Evolutionary conservation across 2,113 vertebrate species (phyloP).

Genomic region (Zosterops japonicus): DNA sequence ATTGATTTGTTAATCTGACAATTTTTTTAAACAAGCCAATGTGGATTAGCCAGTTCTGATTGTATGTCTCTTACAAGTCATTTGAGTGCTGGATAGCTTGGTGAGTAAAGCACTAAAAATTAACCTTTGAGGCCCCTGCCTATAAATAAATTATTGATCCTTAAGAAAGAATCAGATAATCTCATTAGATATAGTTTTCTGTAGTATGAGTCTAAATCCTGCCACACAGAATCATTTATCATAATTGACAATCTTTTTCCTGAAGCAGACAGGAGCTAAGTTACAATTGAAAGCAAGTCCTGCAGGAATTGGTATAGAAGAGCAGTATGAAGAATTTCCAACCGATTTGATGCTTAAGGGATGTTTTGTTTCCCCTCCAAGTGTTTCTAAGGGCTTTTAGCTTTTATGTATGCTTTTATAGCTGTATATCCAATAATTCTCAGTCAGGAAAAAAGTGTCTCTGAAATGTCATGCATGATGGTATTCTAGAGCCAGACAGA

Average conservation of each 20-base stretch:
- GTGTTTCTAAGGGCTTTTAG: conserved; percentile 13
- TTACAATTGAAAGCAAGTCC: neutral
- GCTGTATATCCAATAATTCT: conserved; percentile 3
- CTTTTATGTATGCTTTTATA: conserved; percentile 32
- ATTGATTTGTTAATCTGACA: conserved; percentile 71
- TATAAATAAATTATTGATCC: conserved; percentile 55
- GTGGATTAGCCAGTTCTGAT: conserved; percentile 59
- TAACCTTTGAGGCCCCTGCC: conserved; percentile 29
- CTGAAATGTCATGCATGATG: conserved; percentile 15
- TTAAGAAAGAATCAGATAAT: neutral
- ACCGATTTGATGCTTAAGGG: neutral
- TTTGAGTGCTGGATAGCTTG: neutral
- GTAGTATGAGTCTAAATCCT: neutral
- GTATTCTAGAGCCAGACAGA: neutral
- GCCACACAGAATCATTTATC: neutral
- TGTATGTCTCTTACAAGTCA: neutral
- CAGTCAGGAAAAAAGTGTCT: neutral
- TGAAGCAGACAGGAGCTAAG: neutral
- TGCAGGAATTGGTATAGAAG: neutral
- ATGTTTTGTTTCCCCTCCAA: conserved; percentile 30
- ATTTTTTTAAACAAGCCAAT: conserved; percentile 54
- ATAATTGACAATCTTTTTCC: neutral
- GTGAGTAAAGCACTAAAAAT: conserved; percentile 40
- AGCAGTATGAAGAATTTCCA: conserved; percentile 22
- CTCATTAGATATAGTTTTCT: neutral